A percentile compares a stretch with the other conserved stretches of the same genome.
These are phyloP conservation scores for Andrena bucephala DNA, from an alignment of 2,888 invertebrate species.

Conservation along the genomic window DNA sequence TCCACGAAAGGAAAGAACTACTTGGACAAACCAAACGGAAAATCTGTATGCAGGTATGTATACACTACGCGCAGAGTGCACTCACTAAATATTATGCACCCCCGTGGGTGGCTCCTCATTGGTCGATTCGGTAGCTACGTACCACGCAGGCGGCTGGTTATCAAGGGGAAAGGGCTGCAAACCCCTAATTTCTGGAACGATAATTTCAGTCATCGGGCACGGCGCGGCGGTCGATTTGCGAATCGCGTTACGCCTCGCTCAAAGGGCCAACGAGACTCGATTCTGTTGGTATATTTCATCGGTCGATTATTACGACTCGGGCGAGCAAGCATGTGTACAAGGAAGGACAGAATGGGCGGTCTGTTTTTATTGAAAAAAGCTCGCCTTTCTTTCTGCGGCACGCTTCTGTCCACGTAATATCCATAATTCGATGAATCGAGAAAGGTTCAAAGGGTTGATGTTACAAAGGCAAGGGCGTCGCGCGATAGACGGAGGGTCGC, in stretches of 20 bases:
- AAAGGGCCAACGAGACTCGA: constrained; percentile 65
- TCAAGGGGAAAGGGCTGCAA: constrained; percentile 49
- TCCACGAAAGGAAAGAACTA: neutral
- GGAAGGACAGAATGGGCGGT: constrained; percentile 61
- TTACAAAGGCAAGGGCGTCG: constrained; percentile 1
- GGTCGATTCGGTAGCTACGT: constrained; percentile 65
- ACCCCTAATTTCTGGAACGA: constrained; percentile 67
- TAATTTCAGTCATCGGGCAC: constrained; percentile 70
- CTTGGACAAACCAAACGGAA: neutral
- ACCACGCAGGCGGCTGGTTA: constrained; percentile 47
- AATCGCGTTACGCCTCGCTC: constrained; percentile 66
- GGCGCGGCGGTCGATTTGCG: constrained; percentile 65
- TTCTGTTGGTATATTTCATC: constrained; percentile 50
- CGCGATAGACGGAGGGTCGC: neutral
- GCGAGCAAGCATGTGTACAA: constrained; percentile 26
- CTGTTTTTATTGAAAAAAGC: constrained; percentile 65
- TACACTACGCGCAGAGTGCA: constrained; percentile 22
- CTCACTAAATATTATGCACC: constrained; percentile 77
- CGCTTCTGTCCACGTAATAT: constrained; percentile 16
- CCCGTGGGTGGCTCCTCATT: constrained; percentile 49
- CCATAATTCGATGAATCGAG: constrained; percentile 31
- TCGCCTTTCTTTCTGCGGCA: constrained; percentile 1
- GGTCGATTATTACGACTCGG: constrained; percentile 33
- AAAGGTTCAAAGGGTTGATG: constrained; percentile 29
- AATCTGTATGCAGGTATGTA: constrained; percentile 28